Evolutionary conservation across 2,113 vertebrate species (phyloP), one percentile per base, ranked within the genome.

Genomic region (Microtus oregoni): DNA sequence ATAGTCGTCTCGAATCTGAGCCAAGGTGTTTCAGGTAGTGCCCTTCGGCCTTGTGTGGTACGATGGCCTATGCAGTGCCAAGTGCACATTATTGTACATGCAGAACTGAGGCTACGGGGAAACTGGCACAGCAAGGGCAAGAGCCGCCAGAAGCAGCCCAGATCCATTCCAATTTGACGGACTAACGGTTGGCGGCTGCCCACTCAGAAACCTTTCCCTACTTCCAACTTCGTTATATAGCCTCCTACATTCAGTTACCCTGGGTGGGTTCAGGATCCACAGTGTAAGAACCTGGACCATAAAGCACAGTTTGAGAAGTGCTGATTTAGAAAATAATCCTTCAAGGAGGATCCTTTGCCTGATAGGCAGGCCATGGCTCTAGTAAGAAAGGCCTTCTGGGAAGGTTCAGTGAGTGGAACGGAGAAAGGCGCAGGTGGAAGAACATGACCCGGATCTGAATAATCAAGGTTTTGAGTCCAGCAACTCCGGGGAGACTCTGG

Each of bases 221-320:
- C 30, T 55, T 72, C 15, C 26, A 75, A 20, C 11, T 28, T 20
- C 24, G 20, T 38, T 26, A 55, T 26, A 55, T 15, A 58, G 67
- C 35, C 35, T 73, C 24, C 38, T 88, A n/a, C 3, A 8, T 75
- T 89, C 52, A 17, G 35, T 73, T 73, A 58, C 13, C 2, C 15
- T 17, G 24, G 55, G 50, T 20, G 8, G 24, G 22, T 28, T 73
- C 38, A 22, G 4, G 14, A 75, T 28, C 22, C 70, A 89, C 26
- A 75, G 50, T 75, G 14, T 75, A 75, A 58, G 70, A 41, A 41
- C 8, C 86, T 58, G n/a, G 70, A 73, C 10, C n/a, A 76, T 61
- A 58, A 93, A 85, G 58, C 88, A 86, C 67, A 55, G 81, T 94
- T 95, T 81, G 77, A 47, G 75, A 97, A 47, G 90, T 87, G 38